Base-by-base conservation (phyloP, 2,888 invertebrate genomes). In the Ormyrus pomaceus region DNA sequence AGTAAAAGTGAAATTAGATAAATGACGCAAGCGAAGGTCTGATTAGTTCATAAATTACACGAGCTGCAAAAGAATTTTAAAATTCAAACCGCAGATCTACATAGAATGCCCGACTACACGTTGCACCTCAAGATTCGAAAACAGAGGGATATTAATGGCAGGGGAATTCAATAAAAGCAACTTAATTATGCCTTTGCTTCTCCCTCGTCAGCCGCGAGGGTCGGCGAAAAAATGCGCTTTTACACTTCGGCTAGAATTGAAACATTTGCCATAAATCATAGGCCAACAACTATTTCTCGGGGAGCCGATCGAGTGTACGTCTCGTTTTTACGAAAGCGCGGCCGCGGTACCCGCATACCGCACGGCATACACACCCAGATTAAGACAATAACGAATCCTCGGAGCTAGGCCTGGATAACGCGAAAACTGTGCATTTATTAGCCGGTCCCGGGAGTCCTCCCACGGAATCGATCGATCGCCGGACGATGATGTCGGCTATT, bases 361-460 rank as follows among this genome's bases (percentile, higher is more conserved):
- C 58, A n/a, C 51, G 19, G 10, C 55, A 53, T 51, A 50, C 64
- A 64, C 62, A 50, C 79, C 58, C 62, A 69, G 62, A 64, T 74
- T 59, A 62, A 79, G 62, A 75, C 74, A 75, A 74, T 70, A 34
- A 53, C 64, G 69, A 61, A 74, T 79, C 74, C 69, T 13, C 62
- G 69, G n/a, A 55, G 45, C 7, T 7, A 2, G 1, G 6, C 59
- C 8, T 6, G 13, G 59, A 48, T 62, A 68, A 56, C 50, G 50
- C 34, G 46, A 70, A 79, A 65, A 46, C 59, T 53, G 50, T 53
- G 69, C 74, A 70, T 74, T 65, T 70, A 70, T 58, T 61, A 19
- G 62, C 34, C 34, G 61, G 10, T 13, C n/a, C 10, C 34, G 6
- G n/a, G 13, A 71, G 68, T 80, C 53, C 79, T 71, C 68, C 62